Evolutionary conservation across 2,888 invertebrate genomes (phyloP), one percentile per base, ranked within the genome.

Genomic region (Oxytorus armatus): DNA sequence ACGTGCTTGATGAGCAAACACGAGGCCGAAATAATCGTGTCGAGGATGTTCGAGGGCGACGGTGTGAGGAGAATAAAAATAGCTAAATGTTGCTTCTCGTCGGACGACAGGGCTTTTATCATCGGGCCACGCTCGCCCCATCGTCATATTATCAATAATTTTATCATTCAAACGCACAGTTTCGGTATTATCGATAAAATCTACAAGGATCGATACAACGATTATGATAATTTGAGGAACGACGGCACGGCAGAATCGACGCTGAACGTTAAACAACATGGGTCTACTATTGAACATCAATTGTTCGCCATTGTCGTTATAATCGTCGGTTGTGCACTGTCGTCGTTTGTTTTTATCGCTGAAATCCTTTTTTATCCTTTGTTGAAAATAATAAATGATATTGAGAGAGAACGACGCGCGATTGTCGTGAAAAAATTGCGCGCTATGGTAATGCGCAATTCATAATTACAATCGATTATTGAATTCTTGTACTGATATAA

Each of bases 1-100:
- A 72, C 81, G 4, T 81, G 82, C 39, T 16, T 82, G 1, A 51
- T 79, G 74, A 74, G 78, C 14, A 61, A 18, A 66, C 53, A 25
- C 8, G 59, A 74, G 25, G 49, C 72, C 5, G 29, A 53, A 7
- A 25, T 77, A 1, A 74, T 51, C 36, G 14, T 51, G 1, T 14
- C 8, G 0, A 49, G 21, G 2, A 14, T 57, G 14, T 3, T 7
- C 1, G 53, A 36, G 53, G 14, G 16, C 39, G 5, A 49, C 3
- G 70, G 72, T 14, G 21, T 49, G 0, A 3, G 18, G 0, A 18
- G 14, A 3, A 55, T 82, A 7, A 79, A 66, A 73, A 65, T 82
- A 11, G 36, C 61, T 8, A 47, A 73, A 10, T 16, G 61, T 18
- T 73, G 77, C 16, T 74, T 79, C 65, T 79, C 77, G 77, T 29